phyloP scores from a whole-genome alignment of 1,140 invertebrate species.

The Streblospio benedicti region DNA sequence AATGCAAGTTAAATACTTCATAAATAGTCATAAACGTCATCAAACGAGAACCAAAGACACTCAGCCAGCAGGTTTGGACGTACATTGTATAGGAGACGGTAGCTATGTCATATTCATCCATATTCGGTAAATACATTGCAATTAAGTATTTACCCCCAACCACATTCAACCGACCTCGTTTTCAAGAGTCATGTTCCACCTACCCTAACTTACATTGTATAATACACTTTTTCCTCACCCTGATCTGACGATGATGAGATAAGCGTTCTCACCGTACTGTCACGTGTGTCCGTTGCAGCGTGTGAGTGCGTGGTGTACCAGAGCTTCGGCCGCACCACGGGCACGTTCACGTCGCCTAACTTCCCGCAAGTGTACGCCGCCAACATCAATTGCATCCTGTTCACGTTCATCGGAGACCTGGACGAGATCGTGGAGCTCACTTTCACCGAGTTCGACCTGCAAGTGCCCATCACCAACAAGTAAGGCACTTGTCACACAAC shows the following conservation, averaged over 20 bases:
- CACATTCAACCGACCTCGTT: background rate
- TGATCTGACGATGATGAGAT: background rate
- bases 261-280: background rate
- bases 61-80: no score
- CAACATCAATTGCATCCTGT: conserved; percentile 72
- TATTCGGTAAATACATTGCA: no score
- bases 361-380: conserved; percentile 66
- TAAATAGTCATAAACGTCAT: no score
- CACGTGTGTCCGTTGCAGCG: conserved; percentile 56
- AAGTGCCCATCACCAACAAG: conserved; percentile 30
- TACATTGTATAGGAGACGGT: no score
- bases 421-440: conserved; percentile 72
- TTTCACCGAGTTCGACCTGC: conserved; percentile 70
- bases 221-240: background rate
- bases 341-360: conserved; percentile 72
- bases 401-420: conserved; percentile 67
- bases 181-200: no score
- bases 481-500: conserved; percentile 18
- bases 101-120: no score
- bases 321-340: conserved; percentile 67
- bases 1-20: no score
- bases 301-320: conserved; percentile 72
- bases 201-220: background rate
- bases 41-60: no score
- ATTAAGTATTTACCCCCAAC: background rate